Base-by-base conservation (phyloP, 2,797 vertebrate genomes). In the Mus spretus region DNA sequence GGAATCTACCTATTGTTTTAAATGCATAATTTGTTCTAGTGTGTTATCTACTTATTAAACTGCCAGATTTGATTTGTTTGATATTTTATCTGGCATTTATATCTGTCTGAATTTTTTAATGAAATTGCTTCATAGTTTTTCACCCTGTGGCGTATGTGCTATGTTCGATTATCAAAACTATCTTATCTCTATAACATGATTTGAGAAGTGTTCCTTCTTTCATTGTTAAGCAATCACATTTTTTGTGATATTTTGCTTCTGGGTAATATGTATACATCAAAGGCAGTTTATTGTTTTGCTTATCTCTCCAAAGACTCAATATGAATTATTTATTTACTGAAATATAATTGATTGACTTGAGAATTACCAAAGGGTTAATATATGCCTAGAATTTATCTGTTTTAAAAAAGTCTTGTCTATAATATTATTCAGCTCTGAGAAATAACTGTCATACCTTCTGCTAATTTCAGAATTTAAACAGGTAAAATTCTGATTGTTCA, bases 131-230 rank as follows among this genome's bases (percentile, higher is more conserved):
- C 63, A 82, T 5, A 61, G 2, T 80, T 97, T 89, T 96, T 6
- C 22, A 53, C 63, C 50, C 82, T 91, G 5, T 77, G 63, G n/a
- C 83, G 8, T 83, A 93, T 84, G 89, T 96, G 10, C 37, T 10
- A 83, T 74, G 28, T 93, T 92, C 95, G n/a, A 6, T 7, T 91
- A 90, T 86, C 57, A 96, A 91, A 92, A 15, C 19, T 78, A 4
- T 84, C 9, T 65, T 91, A 92, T 77, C 34, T 92, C 88, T 96
- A 57, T 92, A 72, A 91, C 24, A 81, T n/a, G 22, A 86, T 40
- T 74, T 53, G 53, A 37, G 2, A 93, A 37, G 34, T 74, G 72
- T 92, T 82, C 53, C 13, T 55, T 20, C 5, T 91, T 91, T 90
- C 61, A 59, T 94, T 85, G 87, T 77, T 86, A 34, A 44, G 1